Evolutionary conservation across 2,113 vertebrate genomes (phyloP).

Genomic region (Galemys pyrenaicus): DNA sequence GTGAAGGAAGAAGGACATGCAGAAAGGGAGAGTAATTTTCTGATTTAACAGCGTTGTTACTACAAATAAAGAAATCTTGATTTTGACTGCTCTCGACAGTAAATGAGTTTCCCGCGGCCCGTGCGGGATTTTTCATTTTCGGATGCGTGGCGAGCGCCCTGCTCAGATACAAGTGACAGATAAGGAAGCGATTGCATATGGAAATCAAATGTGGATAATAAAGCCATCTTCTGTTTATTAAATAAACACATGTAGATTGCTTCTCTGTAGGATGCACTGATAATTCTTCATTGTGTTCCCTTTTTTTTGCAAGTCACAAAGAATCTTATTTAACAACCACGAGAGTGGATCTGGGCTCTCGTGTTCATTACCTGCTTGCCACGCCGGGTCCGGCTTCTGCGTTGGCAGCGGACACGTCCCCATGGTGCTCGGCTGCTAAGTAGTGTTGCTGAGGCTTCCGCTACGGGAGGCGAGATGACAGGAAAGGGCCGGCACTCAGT

Average conservation of each 20-base stretch:
- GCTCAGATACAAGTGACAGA: constrained; percentile 91
- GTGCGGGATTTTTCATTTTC: constrained; percentile 91
- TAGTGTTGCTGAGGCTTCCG: no score
- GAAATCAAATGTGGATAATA: constrained; percentile 89
- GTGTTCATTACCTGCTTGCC: constrained; percentile 72
- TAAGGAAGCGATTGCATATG: constrained; percentile 85
- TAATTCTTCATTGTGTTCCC: constrained; percentile 87
- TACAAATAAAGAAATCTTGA: constrained; percentile 91
- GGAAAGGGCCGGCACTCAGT: no score
- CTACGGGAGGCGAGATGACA: no score
- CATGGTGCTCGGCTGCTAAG: no score
- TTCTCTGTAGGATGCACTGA: constrained; percentile 84
- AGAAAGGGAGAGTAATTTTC: constrained; percentile 90
- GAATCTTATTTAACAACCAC: constrained; percentile 87
- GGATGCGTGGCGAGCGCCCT: constrained; percentile 88
- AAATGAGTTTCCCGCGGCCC: constrained; percentile 90
- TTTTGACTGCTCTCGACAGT: constrained; percentile 90
- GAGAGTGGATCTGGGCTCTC: constrained; percentile 70
- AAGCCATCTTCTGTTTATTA: constrained; percentile 91
- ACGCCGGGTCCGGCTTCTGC: constrained; percentile 32
- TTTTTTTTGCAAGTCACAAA: constrained; percentile 85
- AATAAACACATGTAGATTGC: constrained; percentile 90
- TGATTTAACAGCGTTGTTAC: constrained; percentile 93
- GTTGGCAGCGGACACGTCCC: no score
- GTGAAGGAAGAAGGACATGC: constrained; percentile 88